phyloP scores from a whole-genome alignment of 1,140 invertebrate species.

The Scaptomyza montana region DNA sequence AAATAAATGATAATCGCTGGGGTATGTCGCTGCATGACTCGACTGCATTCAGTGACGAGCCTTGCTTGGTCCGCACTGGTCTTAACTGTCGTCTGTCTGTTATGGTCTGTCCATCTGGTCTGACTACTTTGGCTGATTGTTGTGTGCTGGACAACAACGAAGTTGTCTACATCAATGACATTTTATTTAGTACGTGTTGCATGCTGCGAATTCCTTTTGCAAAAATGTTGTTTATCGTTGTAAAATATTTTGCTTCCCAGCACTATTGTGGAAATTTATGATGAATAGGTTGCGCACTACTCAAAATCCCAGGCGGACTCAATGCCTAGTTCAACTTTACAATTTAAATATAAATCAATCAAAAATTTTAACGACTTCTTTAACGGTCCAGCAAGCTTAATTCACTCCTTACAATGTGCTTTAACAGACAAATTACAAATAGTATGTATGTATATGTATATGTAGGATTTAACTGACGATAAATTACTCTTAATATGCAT shows the following conservation, averaged over 20 bases:
- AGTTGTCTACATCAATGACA: slow-evolving; percentile 46
- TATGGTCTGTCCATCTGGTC: slow-evolving; percentile 15
- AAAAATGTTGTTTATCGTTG: slow-evolving; percentile 65
- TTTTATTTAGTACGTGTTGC: slow-evolving; percentile 74
- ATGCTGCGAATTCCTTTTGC: slow-evolving; percentile 51
- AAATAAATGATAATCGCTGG: slow-evolving; percentile 69
- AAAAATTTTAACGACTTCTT: slow-evolving; percentile 3
- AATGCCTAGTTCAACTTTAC: neutral
- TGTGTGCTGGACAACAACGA: slow-evolving; percentile 22
- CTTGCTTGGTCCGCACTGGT: slow-evolving; percentile 6
- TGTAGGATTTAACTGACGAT: slow-evolving; percentile 32
- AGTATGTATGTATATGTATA: too few species aligned
- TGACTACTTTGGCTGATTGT: slow-evolving; percentile 65
- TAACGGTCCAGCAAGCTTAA: neutral
- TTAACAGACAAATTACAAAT: neutral
- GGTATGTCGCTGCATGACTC: slow-evolving; percentile 48
- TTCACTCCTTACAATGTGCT: neutral
- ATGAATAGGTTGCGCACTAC: slow-evolving; percentile 16
- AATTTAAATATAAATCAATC: slow-evolving; percentile 17
- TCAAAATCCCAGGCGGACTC: neutral
- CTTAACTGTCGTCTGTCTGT: slow-evolving; percentile 7
- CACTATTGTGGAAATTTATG: slow-evolving; percentile 48
- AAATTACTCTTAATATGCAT: slow-evolving; percentile 36
- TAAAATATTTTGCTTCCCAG: slow-evolving; percentile 46
- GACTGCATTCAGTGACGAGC: slow-evolving; percentile 50